Evolutionary conservation across 2,113 vertebrate species (phyloP), one percentile per base, ranked within the genome.

Genomic region (Chaetura pelagica): DNA sequence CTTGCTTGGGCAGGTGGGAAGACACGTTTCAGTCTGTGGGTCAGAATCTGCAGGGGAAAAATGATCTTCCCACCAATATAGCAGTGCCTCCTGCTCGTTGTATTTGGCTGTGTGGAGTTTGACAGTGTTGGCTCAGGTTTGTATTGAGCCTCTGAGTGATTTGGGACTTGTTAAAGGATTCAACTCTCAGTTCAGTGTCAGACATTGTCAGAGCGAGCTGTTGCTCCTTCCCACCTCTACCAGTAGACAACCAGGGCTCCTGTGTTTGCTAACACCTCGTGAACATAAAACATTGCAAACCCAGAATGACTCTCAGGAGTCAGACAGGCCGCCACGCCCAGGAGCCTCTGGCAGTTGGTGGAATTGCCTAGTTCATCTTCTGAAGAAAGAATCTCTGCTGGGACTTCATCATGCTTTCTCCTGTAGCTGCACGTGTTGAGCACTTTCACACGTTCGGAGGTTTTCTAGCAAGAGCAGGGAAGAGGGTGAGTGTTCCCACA

Each of bases 261-360:
- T 92, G 42, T n/a, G 78, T 80, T 62, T 72, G 15, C 57, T 84
- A 51, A 51, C 3, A 32, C 26, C 26, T 63, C 15, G 6, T 5
- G 9, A 64, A 19, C 0, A 0, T 68, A 76, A 57, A 42, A 38
- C 42, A 34, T 51, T 2, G 2, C 22, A 86, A 40, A 4, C 3
- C 14, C n/a, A 58, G 35, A n/a, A 32, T n/a, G 67, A 32, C 59
- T 2, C 2, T 68, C 30, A 15, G 2, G 4, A 21, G 38, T 82
- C 42, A 68, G 48, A 51, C n/a, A 69, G 46, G n/a, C 55, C 63
- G 38, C 22, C 23, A 62, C 80, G 35, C 27, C 22, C 30, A 4
- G 1, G 1, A 74, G 57, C 21, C 63, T 77, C 75, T 90, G 51
- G 32, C 49, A 84, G 42, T 19, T 66, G 29, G 17, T 82, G 15